Base-by-base conservation (phyloP, 2,888 invertebrate species). In the Pedicia rivosa region DNA sequence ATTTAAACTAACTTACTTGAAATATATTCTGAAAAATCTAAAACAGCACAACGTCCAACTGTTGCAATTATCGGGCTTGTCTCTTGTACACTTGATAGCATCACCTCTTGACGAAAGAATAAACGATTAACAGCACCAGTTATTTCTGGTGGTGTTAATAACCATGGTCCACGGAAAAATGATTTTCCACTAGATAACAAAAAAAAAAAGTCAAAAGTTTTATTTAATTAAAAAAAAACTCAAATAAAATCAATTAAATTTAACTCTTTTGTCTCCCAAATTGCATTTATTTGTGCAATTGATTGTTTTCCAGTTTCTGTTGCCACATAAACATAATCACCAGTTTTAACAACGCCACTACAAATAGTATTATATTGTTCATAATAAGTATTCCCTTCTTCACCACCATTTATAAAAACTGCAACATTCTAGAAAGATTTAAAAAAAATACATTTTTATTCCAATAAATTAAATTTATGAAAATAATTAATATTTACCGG, bases 271-370 rank as follows among this genome's bases (percentile, higher is more conserved):
- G 86, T 84, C 51, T 84, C 84, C 94, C 94, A 97, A 54, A 97
- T 83, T 40, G 80, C 78, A 56, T 95, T 91, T 44, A 97, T 81
- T 57, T 94, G 83, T 9, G 90, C 84, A 42, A 97, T 81, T 50
- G 88, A 75, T 55, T 92, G 91, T 57, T 83, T 78, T 33, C 87
- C 87, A 12, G 82, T 82, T 50, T 87, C 84, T 1, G 84, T 86
- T 40, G 87, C 87, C 10, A 95, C 88, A 54, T 94, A 92, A 29
- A 97, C 94, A 57, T 80, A 91, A 62, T 98, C 95, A 2, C 97
- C 90, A 1, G 79, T 80, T 64, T 86, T 83, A 35, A 87, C 75
- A 1, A 81, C 73, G 3, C 87, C 86, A 32, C 78, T 77, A 49
- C 80, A 81, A 16, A 79, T 74, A 0, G 83, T 81, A 53, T 84